A percentile compares a stretch with the other conserved stretches of the same genome.
Conservation (phyloP, 2,888 invertebrate species). For the Orchesellides sinensis region DNA sequence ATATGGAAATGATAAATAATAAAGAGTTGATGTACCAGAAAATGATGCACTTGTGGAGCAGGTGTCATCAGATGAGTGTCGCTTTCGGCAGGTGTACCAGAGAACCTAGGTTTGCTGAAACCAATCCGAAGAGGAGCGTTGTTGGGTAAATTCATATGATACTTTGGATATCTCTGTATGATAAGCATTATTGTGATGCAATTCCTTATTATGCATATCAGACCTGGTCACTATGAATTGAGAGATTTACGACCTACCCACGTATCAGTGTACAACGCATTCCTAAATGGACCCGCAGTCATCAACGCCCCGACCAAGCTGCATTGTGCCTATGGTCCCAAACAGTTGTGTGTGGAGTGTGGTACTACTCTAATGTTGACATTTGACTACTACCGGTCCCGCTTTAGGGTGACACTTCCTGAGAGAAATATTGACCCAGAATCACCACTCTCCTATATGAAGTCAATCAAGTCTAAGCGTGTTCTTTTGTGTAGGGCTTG, state of each 20-base stretch:
- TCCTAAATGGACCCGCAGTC: conserved; percentile 24
- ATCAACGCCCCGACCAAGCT: conserved; percentile 34
- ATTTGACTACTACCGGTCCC: conserved; percentile 37
- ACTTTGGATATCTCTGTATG: too few relatives aligned
- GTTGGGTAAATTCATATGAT: conserved; percentile 44
- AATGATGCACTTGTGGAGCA: conserved; percentile 27
- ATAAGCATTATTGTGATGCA: too few relatives aligned
- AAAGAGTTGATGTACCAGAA: conserved; percentile 12
- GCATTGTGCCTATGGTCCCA: conserved; percentile 36
- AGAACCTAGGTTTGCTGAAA: conserved; percentile 35
- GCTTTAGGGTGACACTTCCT: background rate
- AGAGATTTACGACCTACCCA: background rate
- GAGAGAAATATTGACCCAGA: background rate
- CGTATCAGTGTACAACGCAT: conserved; percentile 17
- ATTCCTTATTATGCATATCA: background rate
- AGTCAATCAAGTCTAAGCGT: background rate
- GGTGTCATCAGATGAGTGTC: conserved; percentile 44
- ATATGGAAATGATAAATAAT: background rate
- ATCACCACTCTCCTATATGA: background rate
- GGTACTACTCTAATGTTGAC: background rate
- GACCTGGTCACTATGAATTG: conserved; percentile 21
- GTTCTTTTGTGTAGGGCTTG: conserved; percentile 50
- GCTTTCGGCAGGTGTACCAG: conserved; percentile 22
- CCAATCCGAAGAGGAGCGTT: conserved; percentile 3
- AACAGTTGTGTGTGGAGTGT: conserved; percentile 39